These are phyloP conservation scores for Enteromius radiatus DNA, from an alignment of 2,797 vertebrate genomes.

Conservation along the genomic window DNA sequence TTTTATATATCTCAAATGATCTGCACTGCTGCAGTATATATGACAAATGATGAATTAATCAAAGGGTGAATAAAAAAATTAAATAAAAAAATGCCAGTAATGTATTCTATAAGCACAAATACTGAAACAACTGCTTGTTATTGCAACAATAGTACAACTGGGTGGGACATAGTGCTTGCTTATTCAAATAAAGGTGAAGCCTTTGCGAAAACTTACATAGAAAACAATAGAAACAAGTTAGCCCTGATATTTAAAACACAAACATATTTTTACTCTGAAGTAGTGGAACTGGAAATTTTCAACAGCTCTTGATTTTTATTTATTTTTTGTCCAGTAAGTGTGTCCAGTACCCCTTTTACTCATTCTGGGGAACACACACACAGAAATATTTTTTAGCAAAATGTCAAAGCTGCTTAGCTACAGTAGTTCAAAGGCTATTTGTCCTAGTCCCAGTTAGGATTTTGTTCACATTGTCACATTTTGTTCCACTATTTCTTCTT, in stretches of 20 bases:
- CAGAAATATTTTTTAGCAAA: neutral
- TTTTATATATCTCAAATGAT: neutral
- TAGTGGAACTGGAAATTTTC: neutral
- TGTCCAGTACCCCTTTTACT: neutral
- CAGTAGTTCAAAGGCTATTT: too few species aligned
- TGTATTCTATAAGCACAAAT: neutral
- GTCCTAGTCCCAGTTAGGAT: too few species aligned
- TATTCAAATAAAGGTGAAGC: conserved; percentile 12
- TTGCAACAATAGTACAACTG: neutral
- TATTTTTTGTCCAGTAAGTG: neutral
- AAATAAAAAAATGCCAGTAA: neutral
- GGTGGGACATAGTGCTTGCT: neutral
- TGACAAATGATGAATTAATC: neutral
- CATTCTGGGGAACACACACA: neutral
- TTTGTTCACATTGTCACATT: too few species aligned
- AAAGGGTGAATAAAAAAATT: neutral
- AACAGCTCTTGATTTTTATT: neutral
- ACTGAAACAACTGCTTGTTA: neutral
- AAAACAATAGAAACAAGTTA: neutral
- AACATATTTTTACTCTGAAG: neutral
- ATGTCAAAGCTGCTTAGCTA: neutral
- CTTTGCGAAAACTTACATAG: neutral
- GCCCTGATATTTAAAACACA: neutral
- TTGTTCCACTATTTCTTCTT: too few species aligned
- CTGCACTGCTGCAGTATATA: neutral